Evolutionary conservation across 2,797 vertebrate genomes (phyloP), one percentile per base, ranked within the genome.

Genomic region (Phoeniculus purpureus): DNA sequence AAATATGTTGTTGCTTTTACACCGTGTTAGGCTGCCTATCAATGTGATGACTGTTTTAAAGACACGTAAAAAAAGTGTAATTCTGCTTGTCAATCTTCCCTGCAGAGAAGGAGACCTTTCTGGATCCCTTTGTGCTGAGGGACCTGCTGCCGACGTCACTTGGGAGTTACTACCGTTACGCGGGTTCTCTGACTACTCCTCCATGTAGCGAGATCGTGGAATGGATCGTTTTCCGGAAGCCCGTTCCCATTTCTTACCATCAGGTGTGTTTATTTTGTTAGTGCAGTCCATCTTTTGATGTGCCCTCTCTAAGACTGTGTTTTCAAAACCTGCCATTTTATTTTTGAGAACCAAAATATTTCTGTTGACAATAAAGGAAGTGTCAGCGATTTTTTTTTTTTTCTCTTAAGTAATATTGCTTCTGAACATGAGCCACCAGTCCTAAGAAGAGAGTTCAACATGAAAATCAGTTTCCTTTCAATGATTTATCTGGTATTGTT

Each of bases 141-240:
- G 98, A 99, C 83, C 97, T 99, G 66, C 97, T 99, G 94, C 99
- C 99, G 0, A 97, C 98, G 0, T 98, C 98, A 0, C 95, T 99
- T 92, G 98, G 98, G 52, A 99, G 98, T 90, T 99, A 99, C 91
- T 99, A 99, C 84, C 98, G 99, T 55, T 99, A 99, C 95, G 97
- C 98, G 0, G 99, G 99, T 56, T 99, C 99, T 10, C 97, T 99
- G 94, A 99, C 99, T 29, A 99, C 99, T 3, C 99, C 99, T 1
- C 99, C 99, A 0, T 99, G 99, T 92, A 99, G 98, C 7, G 98
- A 99, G 94, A 98, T 99, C 8, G 99, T 99, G 89, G 99, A 99
- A 94, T 99, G 99, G 99, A 99, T 99, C 15, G 87, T 99, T 94
- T 99, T 99, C 96, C 98, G 97, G 93, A 98, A 97, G 54, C 99